Conservation (phyloP, 92 coral and sea anemone genomes). For the Plumapathes pennacea region DNA sequence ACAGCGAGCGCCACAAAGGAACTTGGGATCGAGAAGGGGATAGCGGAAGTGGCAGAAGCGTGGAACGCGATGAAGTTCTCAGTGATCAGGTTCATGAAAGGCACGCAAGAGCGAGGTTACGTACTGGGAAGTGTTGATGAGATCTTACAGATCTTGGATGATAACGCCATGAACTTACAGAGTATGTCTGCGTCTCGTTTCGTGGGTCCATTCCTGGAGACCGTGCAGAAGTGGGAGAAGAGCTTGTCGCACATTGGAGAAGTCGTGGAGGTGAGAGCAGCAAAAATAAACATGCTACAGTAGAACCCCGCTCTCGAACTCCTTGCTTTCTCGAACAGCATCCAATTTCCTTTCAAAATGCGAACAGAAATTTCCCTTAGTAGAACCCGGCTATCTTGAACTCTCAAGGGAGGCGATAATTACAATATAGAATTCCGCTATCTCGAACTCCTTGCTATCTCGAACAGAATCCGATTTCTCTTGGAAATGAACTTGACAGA, state of each 20-base stretch:
- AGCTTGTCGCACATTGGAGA: slow-evolving; percentile 98
- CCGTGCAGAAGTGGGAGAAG: slow-evolving; percentile 99
- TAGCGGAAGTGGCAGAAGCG: slow-evolving; percentile 87
- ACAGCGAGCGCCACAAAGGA: slow-evolving; percentile 99
- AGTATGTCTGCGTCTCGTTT: slow-evolving; percentile 99
- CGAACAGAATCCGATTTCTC: no score
- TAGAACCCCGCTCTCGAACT: no score
- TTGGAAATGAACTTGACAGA: no score
- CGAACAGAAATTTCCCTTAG: no score
- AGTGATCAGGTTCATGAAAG: slow-evolving; percentile 97
- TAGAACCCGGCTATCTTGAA: no score
- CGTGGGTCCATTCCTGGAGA: slow-evolving; percentile 99
- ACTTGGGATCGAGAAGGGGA: slow-evolving; percentile 97
- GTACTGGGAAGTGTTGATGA: slow-evolving; percentile 94
- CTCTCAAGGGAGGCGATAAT: no score
- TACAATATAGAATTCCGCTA: no score
- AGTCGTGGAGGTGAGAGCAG: slow-evolving; percentile 85
- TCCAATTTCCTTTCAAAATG: no score
- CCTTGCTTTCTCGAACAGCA: no score
- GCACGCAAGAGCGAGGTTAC: slow-evolving; percentile 98
- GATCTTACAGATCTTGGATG: slow-evolving; percentile 93
- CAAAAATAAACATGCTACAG: no score
- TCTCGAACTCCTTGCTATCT: no score
- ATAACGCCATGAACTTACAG: slow-evolving; percentile 96
- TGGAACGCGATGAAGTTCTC: slow-evolving; percentile 97